phyloP scores from a whole-genome alignment of 2,797 vertebrate genomes.

The Crenichthys baileyi region DNA sequence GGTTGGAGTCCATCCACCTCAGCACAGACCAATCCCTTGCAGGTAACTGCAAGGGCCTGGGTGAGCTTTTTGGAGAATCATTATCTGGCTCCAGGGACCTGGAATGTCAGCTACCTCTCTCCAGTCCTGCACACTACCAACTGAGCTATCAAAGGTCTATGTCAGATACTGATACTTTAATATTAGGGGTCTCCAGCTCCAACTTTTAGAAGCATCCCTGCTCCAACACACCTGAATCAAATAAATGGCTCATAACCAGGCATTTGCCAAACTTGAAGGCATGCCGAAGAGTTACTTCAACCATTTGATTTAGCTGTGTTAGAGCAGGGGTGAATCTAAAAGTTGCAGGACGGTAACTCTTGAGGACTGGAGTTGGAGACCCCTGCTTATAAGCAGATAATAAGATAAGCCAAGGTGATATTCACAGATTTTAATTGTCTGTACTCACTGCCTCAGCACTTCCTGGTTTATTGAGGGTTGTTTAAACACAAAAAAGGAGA shows the following conservation, averaged over 20 bases:
- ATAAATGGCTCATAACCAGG: neutral
- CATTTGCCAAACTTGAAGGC: neutral
- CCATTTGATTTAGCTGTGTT: neutral
- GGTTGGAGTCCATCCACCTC: no score
- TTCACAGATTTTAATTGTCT: neutral
- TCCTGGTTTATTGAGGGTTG: neutral
- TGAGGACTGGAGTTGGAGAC: neutral
- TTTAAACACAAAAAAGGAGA: neutral
- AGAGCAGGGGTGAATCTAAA: neutral
- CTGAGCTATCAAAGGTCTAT: no score
- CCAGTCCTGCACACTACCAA: no score
- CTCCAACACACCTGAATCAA: neutral
- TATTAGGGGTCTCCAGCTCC: no score
- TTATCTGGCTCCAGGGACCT: no score
- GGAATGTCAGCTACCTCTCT: no score
- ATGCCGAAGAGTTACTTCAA: neutral
- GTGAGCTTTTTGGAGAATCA: no score
- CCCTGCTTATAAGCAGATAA: no score
- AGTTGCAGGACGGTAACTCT: neutral
- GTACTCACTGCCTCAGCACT: neutral
- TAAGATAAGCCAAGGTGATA: neutral
- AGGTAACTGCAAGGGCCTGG: no score
- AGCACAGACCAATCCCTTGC: no score
- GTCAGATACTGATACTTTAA: no score
- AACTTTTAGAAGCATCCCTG: neutral